Percentiles rank a stretch among this genome's conserved stretches.
Conservation (phyloP, 64 coral and sea anemone species). For the Montipora sp. region DNA sequence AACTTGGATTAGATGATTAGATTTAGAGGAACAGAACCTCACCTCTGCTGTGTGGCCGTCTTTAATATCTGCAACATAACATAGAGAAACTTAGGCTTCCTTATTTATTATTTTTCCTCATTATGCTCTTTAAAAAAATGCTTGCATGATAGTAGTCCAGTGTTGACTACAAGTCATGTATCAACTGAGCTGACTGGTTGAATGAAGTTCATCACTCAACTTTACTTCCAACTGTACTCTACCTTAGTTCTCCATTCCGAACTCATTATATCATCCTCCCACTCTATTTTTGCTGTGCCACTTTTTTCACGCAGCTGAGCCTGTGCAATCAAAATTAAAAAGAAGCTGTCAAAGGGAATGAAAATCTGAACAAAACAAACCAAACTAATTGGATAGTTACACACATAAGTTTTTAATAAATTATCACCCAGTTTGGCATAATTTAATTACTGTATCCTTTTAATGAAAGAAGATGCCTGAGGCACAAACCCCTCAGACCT, state of each 20-base stretch:
- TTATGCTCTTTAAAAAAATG: too few relatives aligned
- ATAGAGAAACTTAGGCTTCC: neutral
- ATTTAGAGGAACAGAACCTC: neutral
- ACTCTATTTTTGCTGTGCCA: conserved; percentile 32
- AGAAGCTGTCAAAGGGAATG: neutral
- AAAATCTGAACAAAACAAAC: neutral
- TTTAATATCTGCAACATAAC: conserved; percentile 16
- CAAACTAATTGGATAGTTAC: neutral
- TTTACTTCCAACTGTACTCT: neutral
- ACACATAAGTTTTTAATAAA: too few relatives aligned
- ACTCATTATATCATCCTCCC: conserved; percentile 27
- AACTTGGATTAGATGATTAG: neutral
- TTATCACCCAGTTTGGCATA: too few relatives aligned
- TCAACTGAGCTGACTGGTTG: too few relatives aligned
- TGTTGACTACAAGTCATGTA: too few relatives aligned
- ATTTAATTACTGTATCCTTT: too few relatives aligned
- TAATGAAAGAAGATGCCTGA: too few relatives aligned
- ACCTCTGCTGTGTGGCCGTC: neutral
- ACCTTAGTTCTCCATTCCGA: conserved; percentile 26
- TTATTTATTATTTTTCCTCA: too few relatives aligned
- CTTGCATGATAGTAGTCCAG: too few relatives aligned
- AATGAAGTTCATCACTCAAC: too few relatives aligned
- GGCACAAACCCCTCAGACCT: too few relatives aligned
- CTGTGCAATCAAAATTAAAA: conserved; percentile 6
- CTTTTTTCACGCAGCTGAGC: conserved; percentile 40